phyloP scores from a whole-genome alignment of 2,797 vertebrate genomes.

The Ara ararauna region DNA sequence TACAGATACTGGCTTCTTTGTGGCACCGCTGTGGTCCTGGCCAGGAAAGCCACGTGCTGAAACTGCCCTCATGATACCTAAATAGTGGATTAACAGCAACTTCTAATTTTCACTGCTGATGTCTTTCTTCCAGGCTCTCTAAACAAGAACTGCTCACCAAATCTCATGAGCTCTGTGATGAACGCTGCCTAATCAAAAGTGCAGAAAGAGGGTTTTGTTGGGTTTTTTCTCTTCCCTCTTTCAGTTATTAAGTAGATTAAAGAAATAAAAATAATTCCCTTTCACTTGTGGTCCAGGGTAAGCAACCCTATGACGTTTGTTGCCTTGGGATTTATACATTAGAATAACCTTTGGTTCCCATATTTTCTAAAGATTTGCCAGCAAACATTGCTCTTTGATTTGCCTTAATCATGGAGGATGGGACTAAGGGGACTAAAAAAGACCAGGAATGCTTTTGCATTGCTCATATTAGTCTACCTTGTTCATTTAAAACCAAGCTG shows the following conservation, averaged over 20 bases:
- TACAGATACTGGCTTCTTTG: conserved; percentile 37
- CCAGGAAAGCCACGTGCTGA: conserved; percentile 21
- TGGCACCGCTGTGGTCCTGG: background rate
- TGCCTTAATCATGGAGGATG: background rate
- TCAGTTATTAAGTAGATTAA: conserved; percentile 32
- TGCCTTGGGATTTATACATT: conserved; percentile 65
- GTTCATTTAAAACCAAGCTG: background rate
- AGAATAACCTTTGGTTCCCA: conserved; percentile 66
- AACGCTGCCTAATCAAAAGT: background rate
- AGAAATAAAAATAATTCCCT: conserved; percentile 34
- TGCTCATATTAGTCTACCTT: background rate
- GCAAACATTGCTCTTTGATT: background rate
- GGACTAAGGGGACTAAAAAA: background rate
- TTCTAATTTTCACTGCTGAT: background rate
- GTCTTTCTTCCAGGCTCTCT: background rate
- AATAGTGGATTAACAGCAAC: conserved; percentile 9
- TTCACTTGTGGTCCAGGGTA: conserved; percentile 57
- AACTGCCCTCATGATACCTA: background rate
- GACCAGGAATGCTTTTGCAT: background rate
- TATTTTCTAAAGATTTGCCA: conserved; percentile 61
- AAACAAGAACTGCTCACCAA: conserved; percentile 2
- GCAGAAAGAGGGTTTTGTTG: conserved; percentile 13
- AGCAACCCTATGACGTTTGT: conserved; percentile 61
- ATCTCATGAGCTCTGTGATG: background rate
- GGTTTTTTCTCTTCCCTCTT: background rate